These are phyloP conservation scores for Drosophila macrospina DNA, from an alignment of 2,888 invertebrate genomes.

Conservation along the genomic window DNA sequence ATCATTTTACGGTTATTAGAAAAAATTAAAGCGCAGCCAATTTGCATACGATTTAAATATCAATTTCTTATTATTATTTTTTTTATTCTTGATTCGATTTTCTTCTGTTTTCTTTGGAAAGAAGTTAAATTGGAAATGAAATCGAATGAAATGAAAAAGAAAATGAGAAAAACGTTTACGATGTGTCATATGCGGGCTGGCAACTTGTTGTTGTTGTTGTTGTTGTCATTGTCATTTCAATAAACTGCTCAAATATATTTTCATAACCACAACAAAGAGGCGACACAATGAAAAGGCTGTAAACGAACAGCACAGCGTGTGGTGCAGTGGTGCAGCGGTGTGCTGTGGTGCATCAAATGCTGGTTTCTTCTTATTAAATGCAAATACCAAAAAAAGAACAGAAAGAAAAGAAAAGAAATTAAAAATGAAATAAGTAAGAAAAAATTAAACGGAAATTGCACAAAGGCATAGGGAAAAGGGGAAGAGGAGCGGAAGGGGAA, in stretches of 20 bases:
- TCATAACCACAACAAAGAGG: slow-evolving; percentile 48
- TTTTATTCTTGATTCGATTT: background rate
- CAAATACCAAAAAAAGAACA: slow-evolving; percentile 48
- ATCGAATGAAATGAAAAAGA: slow-evolving; percentile 2
- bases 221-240: slow-evolving; percentile 35
- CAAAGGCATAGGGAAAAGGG: slow-evolving; percentile 15
- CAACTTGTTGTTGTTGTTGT: slow-evolving; percentile 18
- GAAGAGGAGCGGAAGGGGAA: background rate
- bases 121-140: slow-evolving; percentile 25
- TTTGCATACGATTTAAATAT: slow-evolving; percentile 56
- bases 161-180: slow-evolving; percentile 53
- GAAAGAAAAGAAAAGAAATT: slow-evolving; percentile 1
- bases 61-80: slow-evolving; percentile 26
- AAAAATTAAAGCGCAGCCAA: slow-evolving; percentile 55
- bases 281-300: slow-evolving; percentile 58
- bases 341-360: slow-evolving; percentile 34
- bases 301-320: slow-evolving; percentile 29
- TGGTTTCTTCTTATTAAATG: slow-evolving; percentile 66
- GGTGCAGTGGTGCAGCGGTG: slow-evolving; percentile 5
- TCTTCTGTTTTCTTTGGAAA: slow-evolving; percentile 9
- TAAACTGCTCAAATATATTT: slow-evolving; percentile 35
- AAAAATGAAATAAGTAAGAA: too few species aligned
- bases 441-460: slow-evolving; percentile 22
- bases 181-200: slow-evolving; percentile 74
- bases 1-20: slow-evolving; percentile 48